Conservation (phyloP, 1,140 invertebrate species). For the silkworm (Bombyx mori) region DNA sequence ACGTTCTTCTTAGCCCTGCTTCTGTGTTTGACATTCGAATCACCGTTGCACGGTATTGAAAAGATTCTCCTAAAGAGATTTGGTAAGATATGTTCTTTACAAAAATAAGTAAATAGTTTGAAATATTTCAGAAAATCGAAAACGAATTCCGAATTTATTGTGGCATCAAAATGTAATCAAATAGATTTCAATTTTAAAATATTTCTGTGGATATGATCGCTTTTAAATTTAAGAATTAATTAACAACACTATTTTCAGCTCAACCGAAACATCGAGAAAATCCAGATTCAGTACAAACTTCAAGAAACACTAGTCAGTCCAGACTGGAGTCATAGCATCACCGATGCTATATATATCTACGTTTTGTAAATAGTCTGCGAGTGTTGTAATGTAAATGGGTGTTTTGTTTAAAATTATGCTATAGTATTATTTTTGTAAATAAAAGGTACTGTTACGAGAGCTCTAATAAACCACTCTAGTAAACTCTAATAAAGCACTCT, state of each 20-base stretch:
- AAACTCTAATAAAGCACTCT: too few species aligned
- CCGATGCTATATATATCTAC: background rate
- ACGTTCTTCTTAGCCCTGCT: conserved; percentile 76
- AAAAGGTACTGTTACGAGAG: too few species aligned
- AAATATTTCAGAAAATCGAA: too few species aligned
- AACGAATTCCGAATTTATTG: too few species aligned
- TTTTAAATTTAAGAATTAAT: too few species aligned
- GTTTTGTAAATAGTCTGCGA: background rate
- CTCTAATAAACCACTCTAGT: too few species aligned
- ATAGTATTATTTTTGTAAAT: too few species aligned
- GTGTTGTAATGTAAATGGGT: background rate
- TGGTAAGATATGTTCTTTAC: conserved; percentile 27
- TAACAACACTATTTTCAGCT: conserved; percentile 27
- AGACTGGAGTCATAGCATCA: conserved; percentile 46
- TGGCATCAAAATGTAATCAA: too few species aligned
- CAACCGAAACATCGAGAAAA: conserved; percentile 44
- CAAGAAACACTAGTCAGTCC: conserved; percentile 56
- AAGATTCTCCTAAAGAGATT: conserved; percentile 72
- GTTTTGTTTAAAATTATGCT: too few species aligned
- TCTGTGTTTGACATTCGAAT: conserved; percentile 78
- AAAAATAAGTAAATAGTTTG: too few species aligned
- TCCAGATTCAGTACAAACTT: conserved; percentile 32
- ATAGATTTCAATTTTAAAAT: too few species aligned
- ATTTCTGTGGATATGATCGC: too few species aligned
- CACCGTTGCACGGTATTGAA: conserved; percentile 79